Evolutionary conservation across 2,797 vertebrate species (phyloP).

Genomic region (Helarctos malayanus): DNA sequence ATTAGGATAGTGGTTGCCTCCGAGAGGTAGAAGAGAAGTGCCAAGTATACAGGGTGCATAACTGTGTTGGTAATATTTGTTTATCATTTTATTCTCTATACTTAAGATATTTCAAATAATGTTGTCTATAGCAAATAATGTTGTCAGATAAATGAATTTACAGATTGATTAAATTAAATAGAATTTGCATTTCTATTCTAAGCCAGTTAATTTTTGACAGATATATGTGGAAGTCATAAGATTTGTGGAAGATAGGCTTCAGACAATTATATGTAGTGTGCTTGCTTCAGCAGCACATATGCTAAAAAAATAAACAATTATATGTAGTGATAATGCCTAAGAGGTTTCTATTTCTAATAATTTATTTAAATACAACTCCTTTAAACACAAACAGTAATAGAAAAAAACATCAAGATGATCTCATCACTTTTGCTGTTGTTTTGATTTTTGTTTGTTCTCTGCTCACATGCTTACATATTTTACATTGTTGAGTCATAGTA

Average conservation of each 20-base stretch:
- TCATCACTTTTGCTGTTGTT: background rate
- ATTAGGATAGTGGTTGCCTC: background rate
- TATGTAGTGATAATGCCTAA: background rate
- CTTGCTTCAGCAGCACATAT: background rate
- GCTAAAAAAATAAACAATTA: background rate
- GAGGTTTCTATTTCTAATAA: background rate
- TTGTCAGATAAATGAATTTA: background rate
- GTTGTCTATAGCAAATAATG: background rate
- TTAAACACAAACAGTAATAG: conserved; percentile 15
- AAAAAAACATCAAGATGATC: background rate
- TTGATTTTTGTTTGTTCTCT: conserved; percentile 7
- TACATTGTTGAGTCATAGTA: background rate
- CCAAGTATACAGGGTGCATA: background rate
- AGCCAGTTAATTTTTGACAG: background rate
- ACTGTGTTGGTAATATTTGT: background rate
- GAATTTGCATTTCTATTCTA: conserved; percentile 25
- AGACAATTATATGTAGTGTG: background rate
- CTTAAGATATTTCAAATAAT: background rate
- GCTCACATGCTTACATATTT: background rate
- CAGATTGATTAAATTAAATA: background rate
- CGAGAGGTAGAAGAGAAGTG: background rate
- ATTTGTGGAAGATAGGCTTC: background rate
- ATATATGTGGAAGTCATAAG: background rate
- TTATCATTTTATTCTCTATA: background rate
- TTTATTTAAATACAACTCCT: background rate